phyloP scores from a whole-genome alignment of 2,797 vertebrate genomes.

The Hoplostethus atlanticus region DNA sequence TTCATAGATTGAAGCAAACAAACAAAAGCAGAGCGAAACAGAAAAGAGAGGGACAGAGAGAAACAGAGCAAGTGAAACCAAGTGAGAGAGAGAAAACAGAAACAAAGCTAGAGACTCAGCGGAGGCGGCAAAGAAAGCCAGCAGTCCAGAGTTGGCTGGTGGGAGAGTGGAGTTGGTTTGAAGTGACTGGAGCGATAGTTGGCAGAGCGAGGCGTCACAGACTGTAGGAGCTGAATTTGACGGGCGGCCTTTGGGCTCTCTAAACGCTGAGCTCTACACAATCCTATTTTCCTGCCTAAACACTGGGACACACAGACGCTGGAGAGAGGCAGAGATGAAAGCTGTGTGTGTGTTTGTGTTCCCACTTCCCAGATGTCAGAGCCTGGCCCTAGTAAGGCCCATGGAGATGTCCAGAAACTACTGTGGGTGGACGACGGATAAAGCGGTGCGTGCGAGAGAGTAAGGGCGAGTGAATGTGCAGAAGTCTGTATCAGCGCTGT shows the following conservation, averaged over 20 bases:
- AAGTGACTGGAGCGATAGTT: slow-evolving; percentile 61
- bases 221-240: slow-evolving; percentile 66
- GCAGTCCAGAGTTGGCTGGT: slow-evolving; percentile 46
- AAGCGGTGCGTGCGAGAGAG: slow-evolving; percentile 37
- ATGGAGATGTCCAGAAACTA: slow-evolving; percentile 52
- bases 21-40: slow-evolving; percentile 35
- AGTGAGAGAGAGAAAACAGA: slow-evolving; percentile 14
- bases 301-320: slow-evolving; percentile 63
- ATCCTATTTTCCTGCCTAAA: slow-evolving; percentile 80
- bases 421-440: slow-evolving; percentile 61
- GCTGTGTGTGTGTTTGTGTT: slow-evolving; percentile 42
- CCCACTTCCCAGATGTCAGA: slow-evolving; percentile 62
- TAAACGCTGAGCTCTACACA: slow-evolving; percentile 74
- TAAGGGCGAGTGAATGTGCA: slow-evolving; percentile 25
- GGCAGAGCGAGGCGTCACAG: slow-evolving; percentile 45
- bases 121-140: slow-evolving; percentile 45
- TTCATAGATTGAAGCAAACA: neutral
- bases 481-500: slow-evolving; percentile 39
- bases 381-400: slow-evolving; percentile 59
- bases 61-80: slow-evolving; percentile 45
- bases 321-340: slow-evolving; percentile 77
- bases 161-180: slow-evolving; percentile 57
- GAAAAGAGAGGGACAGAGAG: slow-evolving; percentile 23
- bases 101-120: slow-evolving; percentile 3
- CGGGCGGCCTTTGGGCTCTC: slow-evolving; percentile 73